Base-by-base conservation (phyloP, 2,113 vertebrate species). In the Telmatochromis brachygnathus region DNA sequence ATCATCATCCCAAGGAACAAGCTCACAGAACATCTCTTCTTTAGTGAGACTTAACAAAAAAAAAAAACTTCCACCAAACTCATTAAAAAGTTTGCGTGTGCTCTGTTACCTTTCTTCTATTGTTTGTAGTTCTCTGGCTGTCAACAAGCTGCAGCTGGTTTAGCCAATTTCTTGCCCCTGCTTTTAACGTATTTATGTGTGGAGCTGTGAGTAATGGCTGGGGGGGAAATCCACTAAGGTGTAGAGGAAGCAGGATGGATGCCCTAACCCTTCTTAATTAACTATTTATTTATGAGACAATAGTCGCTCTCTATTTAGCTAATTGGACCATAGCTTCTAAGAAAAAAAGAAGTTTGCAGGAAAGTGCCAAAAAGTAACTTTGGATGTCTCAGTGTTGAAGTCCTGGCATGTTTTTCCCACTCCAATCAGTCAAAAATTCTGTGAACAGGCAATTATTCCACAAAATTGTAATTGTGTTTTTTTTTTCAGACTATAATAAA, bases 251-350 rank as follows among this genome's bases (percentile, higher is more conserved):
- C 49, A 70, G 58, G 83, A 91, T 89, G 45, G 81, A 89, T 87
- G 87, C 79, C 51, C 65, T 83, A 8, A 86, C 45, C 79, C 23
- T 26, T 81, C 10, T 26, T n/a, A 82, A 83, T 91, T 54, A 89
- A 60, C 75, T 65, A 89, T 91, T 90, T 75, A 90, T 89, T 90
- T 75, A 90, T 89, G 83, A 87, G 35, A 75, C 77, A 60, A 60
- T 54, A 83, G 80, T 56, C 21, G 39, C 21, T 60, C 54, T 81
- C 26, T 49, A 77, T 85, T 89, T 82, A 87, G n/a, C 21, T 82
- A 65, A 91, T 79, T 86, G 49, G 68, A 23, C 26, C 30, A 28
- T 47, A 84, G 82, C 56, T 23, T 83, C 12, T 53, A 68, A 55
- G 54, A 60, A 84, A 75, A 21, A 5, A 3, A 47, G 2, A 19